phyloP scores from a whole-genome alignment of 2,797 vertebrate genomes.

The Agapornis canus region DNA sequence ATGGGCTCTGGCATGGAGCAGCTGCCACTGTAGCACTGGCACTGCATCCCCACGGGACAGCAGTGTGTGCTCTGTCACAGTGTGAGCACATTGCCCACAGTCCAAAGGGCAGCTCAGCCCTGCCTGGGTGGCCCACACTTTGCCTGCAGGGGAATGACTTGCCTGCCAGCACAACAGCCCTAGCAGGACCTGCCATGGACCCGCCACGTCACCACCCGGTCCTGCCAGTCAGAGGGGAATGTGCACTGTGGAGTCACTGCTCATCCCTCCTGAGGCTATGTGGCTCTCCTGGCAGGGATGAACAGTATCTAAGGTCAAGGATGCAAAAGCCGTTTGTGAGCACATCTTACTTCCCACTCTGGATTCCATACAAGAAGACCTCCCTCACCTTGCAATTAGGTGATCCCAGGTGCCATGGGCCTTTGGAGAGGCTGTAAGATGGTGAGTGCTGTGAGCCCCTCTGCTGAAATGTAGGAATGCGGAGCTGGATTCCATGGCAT shows the following conservation, averaged over 20 bases:
- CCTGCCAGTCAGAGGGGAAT: not conserved
- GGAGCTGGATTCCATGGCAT: not conserved
- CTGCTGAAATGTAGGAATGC: not conserved
- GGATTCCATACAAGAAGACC: not conserved
- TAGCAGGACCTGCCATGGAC: accelerated
- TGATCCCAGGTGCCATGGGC: not conserved
- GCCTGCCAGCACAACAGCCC: not conserved
- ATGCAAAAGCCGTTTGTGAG: not conserved
- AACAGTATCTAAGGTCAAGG: not conserved
- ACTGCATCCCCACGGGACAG: accelerated
- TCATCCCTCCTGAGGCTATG: not conserved
- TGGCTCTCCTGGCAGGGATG: not conserved
- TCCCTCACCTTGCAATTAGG: not conserved
- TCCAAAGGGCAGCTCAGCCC: slow-evolving; percentile 11
- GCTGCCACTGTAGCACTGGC: not conserved
- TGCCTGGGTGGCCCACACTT: slow-evolving; percentile 20
- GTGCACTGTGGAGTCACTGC: not conserved
- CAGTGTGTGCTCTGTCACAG: not conserved
- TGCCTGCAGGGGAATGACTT: not conserved
- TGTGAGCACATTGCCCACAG: accelerated
- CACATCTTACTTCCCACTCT: not conserved
- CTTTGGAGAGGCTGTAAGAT: not conserved
- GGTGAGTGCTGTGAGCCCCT: accelerated
- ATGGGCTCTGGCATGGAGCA: accelerated
- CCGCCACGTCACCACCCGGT: accelerated